Evolutionary conservation across 1,140 invertebrate species (phyloP), one percentile per base, ranked within the genome.

Genomic region (Polypedilum pembai): DNA sequence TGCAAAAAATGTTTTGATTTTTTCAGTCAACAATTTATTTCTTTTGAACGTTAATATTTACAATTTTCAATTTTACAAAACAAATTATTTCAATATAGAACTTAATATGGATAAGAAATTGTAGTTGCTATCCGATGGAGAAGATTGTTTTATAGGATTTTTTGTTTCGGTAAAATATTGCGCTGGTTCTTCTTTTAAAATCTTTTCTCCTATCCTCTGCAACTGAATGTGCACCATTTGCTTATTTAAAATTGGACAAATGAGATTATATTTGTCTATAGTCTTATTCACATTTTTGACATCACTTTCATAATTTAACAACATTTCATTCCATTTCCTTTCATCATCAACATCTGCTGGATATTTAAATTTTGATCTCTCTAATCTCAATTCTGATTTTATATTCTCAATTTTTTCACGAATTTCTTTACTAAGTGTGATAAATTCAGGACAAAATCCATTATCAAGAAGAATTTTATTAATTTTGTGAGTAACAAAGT

Each of bases 381-480:
- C 85, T 10, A 78, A 77, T 63, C 76, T 78, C 41, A 93, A 80
- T 74, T 83, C 80, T 3, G 85, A 78, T 75, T 86, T 84, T 1
- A 91, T 77, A 5, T 82, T 76, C 24, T 85, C 76, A 40, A 86
- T 86, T 10, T 91, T 89, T 78, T 88, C 83, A 15, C 87, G 82
- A 69, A 94, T 93, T 78, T 93, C 93, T 80, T 93, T 93, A 75
- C 90, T 89, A 69, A 95, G 81, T 18, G 88, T 89, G 76, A 95
- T 94, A 93, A 93, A 95, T 83, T 94, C 91, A 0, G 94, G 94
- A 1, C 87, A 90, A 78, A 94, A 95, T 7, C 93, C 93, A 83
- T 95, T 94, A 76, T 94, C 92, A 74, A 94, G 91, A 76, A 96
- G 82, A 74, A 95, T 89, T 87, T 94, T 89, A 85, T 95, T 95